These are phyloP conservation scores for Tachysurus vachellii DNA, from an alignment of 2,113 vertebrate species.

Conservation along the genomic window DNA sequence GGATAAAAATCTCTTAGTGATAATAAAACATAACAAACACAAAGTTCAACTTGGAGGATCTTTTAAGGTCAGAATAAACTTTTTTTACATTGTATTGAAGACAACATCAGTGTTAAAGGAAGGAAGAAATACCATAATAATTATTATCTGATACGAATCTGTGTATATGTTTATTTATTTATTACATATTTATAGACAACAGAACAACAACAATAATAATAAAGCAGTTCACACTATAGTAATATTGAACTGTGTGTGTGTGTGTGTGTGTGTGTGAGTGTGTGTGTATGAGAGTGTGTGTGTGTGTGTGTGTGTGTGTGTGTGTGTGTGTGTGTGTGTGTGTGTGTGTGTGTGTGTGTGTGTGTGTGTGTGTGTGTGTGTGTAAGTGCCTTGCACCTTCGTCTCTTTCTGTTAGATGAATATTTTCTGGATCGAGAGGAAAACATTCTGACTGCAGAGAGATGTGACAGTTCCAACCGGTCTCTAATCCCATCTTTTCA, in stretches of 20 bases:
- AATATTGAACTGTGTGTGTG: not conserved
- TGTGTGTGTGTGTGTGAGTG: not conserved
- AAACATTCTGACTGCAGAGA: slow-evolving; percentile 53
- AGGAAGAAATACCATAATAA: not conserved
- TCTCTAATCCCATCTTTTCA: slow-evolving; percentile 54
- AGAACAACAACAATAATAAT: no score
- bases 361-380: not conserved
- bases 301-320: not conserved
- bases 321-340: no score
- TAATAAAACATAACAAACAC: not conserved
- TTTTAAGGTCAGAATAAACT: not conserved
- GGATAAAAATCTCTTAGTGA: not conserved
- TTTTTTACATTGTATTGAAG: not conserved
- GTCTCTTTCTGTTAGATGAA: slow-evolving; percentile 10
- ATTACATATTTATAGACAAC: no score
- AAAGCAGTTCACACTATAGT: no score
- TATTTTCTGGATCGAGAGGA: slow-evolving; percentile 41
- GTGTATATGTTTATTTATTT: no score
- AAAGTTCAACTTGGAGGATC: not conserved
- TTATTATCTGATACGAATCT: not conserved
- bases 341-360: not conserved
- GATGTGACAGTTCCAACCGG: slow-evolving; percentile 53
- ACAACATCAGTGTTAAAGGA: not conserved
- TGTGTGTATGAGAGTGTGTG: no score
- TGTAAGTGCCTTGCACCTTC: not conserved